Evolutionary conservation across 2,888 invertebrate species (phyloP), one percentile per base, ranked within the genome.

Genomic region (Lamellibrachia columna): DNA sequence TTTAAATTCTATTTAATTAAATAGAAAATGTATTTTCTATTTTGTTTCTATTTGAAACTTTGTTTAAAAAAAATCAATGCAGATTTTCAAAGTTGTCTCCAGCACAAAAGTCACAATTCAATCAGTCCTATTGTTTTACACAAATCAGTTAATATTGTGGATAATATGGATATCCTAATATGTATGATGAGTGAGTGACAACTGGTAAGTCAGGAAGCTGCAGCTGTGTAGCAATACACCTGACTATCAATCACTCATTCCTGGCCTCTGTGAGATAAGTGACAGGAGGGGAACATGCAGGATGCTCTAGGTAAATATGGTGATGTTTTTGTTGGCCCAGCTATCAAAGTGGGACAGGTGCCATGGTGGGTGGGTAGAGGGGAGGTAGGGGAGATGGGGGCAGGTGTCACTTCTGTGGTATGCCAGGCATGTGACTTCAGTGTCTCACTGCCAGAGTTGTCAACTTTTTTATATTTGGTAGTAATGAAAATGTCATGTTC

Each of bases 361-460:
- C 22, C 15, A 6, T 75, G 75, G 22, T 40, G 75, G 75, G 75
- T 15, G 55, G 53, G 92, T 55, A 58, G 58, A 53, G 60, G 52
- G 60, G 52, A 52, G 75, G 75, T 90, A 90, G 53, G 52, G 58
- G 92, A 40, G 40, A 40, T 92, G 91, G 92, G 60, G 55, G 90
- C 75, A 75, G 52, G 90, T 75, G 60, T 22, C 15, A 55, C 90
- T 53, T 60, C 92, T 55, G 22, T 52, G 40, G 91, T 53, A 52
- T 58, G 53, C 53, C 55, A 9, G 40, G 40, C 15, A 60, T 58
- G 15, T 92, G 91, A 75, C 75, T 75, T n/a, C 75, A 75, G 75
- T 75, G 75, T 11, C 22, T 75, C 75, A 75, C 75, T 75, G 75
- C 75, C 75, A 75, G 22, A 75, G 75, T 15, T 22, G 75, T 75